Evolutionary conservation across 2,888 invertebrate species (phyloP).

Genomic region (Eugnorisma glareosa): DNA sequence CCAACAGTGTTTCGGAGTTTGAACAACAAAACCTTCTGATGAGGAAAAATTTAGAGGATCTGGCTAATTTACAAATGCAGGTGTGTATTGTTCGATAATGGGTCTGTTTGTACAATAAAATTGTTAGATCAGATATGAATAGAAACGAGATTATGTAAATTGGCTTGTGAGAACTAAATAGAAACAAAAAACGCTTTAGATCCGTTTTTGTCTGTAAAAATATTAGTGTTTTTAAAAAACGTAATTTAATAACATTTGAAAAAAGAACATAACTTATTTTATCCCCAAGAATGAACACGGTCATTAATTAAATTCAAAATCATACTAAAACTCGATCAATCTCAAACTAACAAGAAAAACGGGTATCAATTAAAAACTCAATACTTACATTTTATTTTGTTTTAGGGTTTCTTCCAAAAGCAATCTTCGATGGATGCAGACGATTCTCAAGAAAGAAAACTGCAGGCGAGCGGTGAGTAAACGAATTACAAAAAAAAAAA

Average conservation of each 20-base stretch:
- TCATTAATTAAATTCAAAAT: conserved; percentile 34
- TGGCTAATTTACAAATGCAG: conserved; percentile 90
- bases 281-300: conserved; percentile 3
- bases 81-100: conserved; percentile 71
- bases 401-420: conserved; percentile 88
- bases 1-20: conserved; percentile 89
- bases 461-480: conserved; percentile 87
- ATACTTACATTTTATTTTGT: conserved; percentile 43
- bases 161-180: conserved; percentile 23
- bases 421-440: conserved; percentile 86
- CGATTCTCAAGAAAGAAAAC: conserved; percentile 87
- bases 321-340: conserved; percentile 36
- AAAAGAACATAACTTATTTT: conserved; percentile 13
- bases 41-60: conserved; percentile 88
- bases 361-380: conserved; percentile 49
- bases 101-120: conserved; percentile 55
- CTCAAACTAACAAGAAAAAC: conserved; percentile 48
- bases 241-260: conserved; percentile 14
- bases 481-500: conserved; percentile 31
- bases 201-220: conserved; percentile 9
- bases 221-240: conserved; percentile 1
- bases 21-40: conserved; percentile 88
- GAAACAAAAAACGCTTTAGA: conserved; percentile 12
- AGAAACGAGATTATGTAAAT: conserved; percentile 64
- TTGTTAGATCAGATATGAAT: conserved; percentile 60